A percentile compares a stretch with the other conserved stretches of the same genome.
Evolutionary conservation across 2,797 vertebrate species (phyloP).

Genomic region (Hoplostethus atlanticus): DNA sequence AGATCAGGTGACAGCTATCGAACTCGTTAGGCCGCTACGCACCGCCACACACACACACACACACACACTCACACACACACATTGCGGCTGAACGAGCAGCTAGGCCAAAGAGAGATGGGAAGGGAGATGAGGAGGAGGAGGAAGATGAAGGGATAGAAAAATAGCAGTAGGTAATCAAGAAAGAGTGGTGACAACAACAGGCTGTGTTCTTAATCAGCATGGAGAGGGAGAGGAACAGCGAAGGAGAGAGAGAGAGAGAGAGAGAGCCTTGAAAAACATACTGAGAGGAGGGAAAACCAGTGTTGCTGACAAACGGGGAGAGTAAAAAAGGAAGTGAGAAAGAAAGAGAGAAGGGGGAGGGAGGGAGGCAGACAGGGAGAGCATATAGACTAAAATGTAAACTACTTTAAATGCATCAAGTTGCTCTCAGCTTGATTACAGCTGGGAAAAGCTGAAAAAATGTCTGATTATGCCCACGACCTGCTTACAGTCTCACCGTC

Average conservation of each 20-base stretch:
- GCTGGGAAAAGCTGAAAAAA: slow-evolving; percentile 52
- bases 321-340: slow-evolving; percentile 9
- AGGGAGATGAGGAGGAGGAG: slow-evolving; percentile 50
- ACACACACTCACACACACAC: slow-evolving; percentile 28
- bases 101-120: slow-evolving; percentile 69
- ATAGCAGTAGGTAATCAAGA: slow-evolving; percentile 80
- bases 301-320: slow-evolving; percentile 39
- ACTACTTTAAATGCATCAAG: slow-evolving; percentile 71
- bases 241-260: slow-evolving; percentile 16
- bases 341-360: slow-evolving; percentile 2
- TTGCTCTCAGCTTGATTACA: slow-evolving; percentile 75
- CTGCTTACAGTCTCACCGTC: slow-evolving; percentile 38
- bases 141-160: slow-evolving; percentile 72
- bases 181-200: slow-evolving; percentile 79
- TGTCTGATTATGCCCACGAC: slow-evolving; percentile 63
- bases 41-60: slow-evolving; percentile 55
- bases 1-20: slow-evolving; percentile 89
- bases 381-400: slow-evolving; percentile 61
- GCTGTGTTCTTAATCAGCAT: slow-evolving; percentile 80
- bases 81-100: slow-evolving; percentile 71
- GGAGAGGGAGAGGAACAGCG: slow-evolving; percentile 21
- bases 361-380: slow-evolving; percentile 23
- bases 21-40: slow-evolving; percentile 79
- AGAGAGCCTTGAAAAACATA: slow-evolving; percentile 11
- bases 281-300: slow-evolving; percentile 31